Base-by-base conservation (phyloP, 2,113 vertebrate species). In the Cottus gobio region DNA sequence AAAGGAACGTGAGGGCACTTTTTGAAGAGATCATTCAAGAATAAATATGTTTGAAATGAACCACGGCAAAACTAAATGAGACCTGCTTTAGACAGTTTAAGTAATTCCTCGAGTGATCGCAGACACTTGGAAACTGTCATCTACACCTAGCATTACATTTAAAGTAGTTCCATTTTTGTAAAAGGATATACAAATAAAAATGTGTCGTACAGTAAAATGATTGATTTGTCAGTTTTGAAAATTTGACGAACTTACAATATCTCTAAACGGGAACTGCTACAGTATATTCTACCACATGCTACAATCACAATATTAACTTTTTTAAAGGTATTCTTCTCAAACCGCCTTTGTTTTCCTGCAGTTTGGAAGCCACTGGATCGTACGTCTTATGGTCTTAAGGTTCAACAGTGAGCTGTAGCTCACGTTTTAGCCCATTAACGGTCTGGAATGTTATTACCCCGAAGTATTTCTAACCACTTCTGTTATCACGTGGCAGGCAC, bases 391-490 rank as follows among this genome's bases (percentile, higher is more conserved):
- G 31, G n/a, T n/a, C n/a, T 20, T 58, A 50, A 76, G 15, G 11
- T 36, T 52, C 63, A 66, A 3, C 34, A 64, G 20, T 44, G 30
- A 60, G 20, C 63, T 57, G 46, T 20, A 62, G 44, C 44, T 62
- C 24, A 30, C 52, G 61, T 26, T 77, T 73, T 12, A 46, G 36
- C 65, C 68, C 60, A 31, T 80, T 84, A 79, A 85, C 58, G 65
- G 67, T 70, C 54, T 36, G 26, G 34, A 71, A 75, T 64, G 42
- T 54, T 56, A 46, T 62, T 62, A 63, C 54, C 54, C 39, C 12
- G 60, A 76, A 80, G 72, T 1, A 24, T 78, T 87, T 83, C 48
- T 48, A 71, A 71, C 80, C 67, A 52, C 75, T 70, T 67, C 13
- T 77, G 22, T 66, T 82, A 48, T 62, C 80, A 26, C 1, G 48